These are phyloP conservation scores for Notiomystis cincta DNA, from an alignment of 2,113 vertebrate species.

Conservation along the genomic window DNA sequence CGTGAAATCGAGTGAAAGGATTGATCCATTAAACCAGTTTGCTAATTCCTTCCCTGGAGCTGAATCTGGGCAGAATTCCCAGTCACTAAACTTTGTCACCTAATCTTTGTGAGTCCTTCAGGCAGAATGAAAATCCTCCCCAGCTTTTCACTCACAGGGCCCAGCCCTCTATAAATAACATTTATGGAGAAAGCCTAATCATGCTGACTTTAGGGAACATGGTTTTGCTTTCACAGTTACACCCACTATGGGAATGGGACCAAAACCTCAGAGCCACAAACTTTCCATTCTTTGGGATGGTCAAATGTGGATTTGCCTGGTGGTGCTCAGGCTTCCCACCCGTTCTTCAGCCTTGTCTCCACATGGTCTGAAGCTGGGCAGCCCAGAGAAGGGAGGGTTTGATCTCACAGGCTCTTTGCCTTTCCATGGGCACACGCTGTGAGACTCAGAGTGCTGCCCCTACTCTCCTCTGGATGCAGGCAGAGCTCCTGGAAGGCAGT, in stretches of 20 bases:
- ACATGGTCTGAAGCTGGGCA: background rate
- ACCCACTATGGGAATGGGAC: background rate
- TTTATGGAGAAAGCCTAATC: background rate
- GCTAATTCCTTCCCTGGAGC: background rate
- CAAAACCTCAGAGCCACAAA: background rate
- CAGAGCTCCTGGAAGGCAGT: background rate
- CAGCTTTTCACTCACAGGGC: background rate
- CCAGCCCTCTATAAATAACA: background rate
- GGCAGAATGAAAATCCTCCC: slow-evolving; percentile 13
- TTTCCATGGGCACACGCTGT: background rate
- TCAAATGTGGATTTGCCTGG: accelerated
- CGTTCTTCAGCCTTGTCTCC: background rate
- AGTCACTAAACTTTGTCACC: background rate
- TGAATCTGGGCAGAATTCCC: slow-evolving; percentile 6
- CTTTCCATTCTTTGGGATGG: background rate
- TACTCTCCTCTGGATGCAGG: background rate
- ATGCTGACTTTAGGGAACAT: background rate
- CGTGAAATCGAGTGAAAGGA: background rate
- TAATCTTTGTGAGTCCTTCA: background rate
- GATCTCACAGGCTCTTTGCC: background rate
- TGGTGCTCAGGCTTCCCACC: background rate
- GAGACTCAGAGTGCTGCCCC: background rate
- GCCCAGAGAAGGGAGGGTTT: background rate
- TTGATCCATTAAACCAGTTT: background rate
- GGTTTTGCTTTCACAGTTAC: slow-evolving; percentile 20